phyloP scores from a whole-genome alignment of 2,888 invertebrate genomes.

The Parnassius apollo region DNA sequence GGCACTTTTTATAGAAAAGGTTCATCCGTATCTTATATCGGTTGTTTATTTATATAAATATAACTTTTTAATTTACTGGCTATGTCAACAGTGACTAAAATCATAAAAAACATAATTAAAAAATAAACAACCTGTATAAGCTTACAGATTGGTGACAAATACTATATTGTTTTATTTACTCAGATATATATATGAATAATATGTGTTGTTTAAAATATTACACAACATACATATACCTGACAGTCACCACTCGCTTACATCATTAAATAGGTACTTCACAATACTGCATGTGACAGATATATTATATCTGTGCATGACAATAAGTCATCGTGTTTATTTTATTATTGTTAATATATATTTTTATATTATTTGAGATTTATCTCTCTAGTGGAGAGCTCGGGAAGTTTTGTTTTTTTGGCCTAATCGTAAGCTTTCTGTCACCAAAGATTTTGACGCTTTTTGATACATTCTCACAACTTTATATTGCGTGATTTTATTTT shows the following conservation, averaged over 20 bases:
- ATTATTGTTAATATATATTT: constrained; percentile 46
- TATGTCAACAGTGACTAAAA: background rate
- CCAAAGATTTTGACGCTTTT: constrained; percentile 53
- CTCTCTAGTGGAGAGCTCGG: constrained; percentile 81
- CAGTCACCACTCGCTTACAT: constrained; percentile 15
- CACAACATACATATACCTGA: constrained; percentile 13
- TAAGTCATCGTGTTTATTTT: constrained; percentile 47
- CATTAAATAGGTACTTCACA: constrained; percentile 22
- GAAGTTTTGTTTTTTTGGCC: constrained; percentile 64
- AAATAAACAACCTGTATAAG: constrained; percentile 28
- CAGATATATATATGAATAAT: constrained; percentile 3
- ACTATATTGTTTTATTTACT: constrained; percentile 6
- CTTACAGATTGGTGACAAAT: constrained; percentile 25
- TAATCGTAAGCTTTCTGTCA: constrained; percentile 67
- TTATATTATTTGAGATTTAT: constrained; percentile 49
- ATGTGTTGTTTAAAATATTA: background rate
- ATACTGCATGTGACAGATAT: constrained; percentile 68
- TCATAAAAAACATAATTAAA: background rate
- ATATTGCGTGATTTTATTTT: constrained; percentile 35
- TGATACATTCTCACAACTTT: background rate
- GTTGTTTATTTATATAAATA: constrained; percentile 27
- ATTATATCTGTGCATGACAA: constrained; percentile 66
- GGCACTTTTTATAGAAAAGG: constrained; percentile 41
- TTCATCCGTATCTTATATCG: constrained; percentile 39
- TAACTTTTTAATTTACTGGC: background rate